Percentiles rank a stretch among this genome's conserved stretches.
Conservation (phyloP, 2,888 invertebrate species). For the Netelia inedita region DNA sequence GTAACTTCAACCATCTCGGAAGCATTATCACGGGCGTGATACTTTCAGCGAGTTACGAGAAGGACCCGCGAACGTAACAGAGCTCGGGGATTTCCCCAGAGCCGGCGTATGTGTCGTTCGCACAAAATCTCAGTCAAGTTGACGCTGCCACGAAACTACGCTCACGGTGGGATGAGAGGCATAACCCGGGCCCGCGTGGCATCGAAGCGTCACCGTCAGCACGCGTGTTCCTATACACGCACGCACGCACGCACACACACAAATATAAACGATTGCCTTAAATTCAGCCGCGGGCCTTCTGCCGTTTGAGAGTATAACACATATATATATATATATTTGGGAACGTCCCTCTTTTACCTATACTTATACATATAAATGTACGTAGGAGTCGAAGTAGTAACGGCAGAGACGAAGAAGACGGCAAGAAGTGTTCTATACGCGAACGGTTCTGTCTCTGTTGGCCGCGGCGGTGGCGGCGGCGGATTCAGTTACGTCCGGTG, state of each 20-base stretch:
- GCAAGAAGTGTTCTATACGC: constrained; percentile 44
- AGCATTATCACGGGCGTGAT: constrained; percentile 35
- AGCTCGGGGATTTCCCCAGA: constrained; percentile 44
- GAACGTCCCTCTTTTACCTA: constrained; percentile 18
- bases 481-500: constrained; percentile 83
- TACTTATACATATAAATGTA: constrained; percentile 7
- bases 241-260: neutral
- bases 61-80: neutral
- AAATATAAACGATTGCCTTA: constrained; percentile 13
- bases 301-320: constrained; percentile 10
- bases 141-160: constrained; percentile 35
- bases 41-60: neutral
- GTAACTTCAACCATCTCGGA: constrained; percentile 5
- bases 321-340: constrained; percentile 37
- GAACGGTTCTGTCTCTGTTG: constrained; percentile 24
- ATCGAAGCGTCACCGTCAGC: constrained; percentile 45
- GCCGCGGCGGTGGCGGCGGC: constrained; percentile 55
- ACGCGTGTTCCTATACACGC: neutral
- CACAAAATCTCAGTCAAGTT: constrained; percentile 49
- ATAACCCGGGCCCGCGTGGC: constrained; percentile 35
- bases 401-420: constrained; percentile 61
- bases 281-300: constrained; percentile 48
- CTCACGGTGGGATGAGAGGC: constrained; percentile 5
- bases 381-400: constrained; percentile 62
- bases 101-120: constrained; percentile 24